Conservation (phyloP, 2,113 vertebrate genomes). For the Oreamnos americanus region DNA sequence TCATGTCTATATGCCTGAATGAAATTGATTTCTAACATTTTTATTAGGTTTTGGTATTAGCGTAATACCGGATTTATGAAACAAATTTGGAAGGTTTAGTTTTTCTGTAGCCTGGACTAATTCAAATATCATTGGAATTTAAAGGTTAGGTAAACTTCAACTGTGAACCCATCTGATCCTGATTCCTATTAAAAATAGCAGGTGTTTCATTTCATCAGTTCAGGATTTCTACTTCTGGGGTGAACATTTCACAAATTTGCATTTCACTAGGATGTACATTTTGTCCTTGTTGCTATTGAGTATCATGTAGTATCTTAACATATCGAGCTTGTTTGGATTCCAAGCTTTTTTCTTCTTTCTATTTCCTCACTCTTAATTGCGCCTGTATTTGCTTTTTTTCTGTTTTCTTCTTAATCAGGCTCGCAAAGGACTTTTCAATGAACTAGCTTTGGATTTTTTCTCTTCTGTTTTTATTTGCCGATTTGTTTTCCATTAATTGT, state of each 20-base stretch:
- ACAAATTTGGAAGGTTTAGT: not conserved
- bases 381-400: not conserved
- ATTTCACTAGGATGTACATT: not conserved
- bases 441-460: not conserved
- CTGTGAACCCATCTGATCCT: not conserved
- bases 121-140: not conserved
- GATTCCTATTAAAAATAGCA: not conserved
- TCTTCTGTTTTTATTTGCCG: not conserved
- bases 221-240: not conserved
- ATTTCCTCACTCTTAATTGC: not conserved
- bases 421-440: not conserved
- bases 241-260: not conserved
- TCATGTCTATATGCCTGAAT: not conserved
- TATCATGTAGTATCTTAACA: not conserved
- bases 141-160: not conserved
- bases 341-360: not conserved
- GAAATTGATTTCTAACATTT: not conserved
- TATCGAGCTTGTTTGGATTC: not conserved
- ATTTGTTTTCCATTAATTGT: conserved; percentile 45
- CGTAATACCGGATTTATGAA: not conserved
- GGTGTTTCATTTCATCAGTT: not conserved
- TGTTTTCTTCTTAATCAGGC: not conserved
- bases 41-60: not conserved
- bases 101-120: not conserved
- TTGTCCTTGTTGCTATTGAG: not conserved